Evolutionary conservation across 2,888 invertebrate species (phyloP).

Genomic region (Diachrysia chrysitis): DNA sequence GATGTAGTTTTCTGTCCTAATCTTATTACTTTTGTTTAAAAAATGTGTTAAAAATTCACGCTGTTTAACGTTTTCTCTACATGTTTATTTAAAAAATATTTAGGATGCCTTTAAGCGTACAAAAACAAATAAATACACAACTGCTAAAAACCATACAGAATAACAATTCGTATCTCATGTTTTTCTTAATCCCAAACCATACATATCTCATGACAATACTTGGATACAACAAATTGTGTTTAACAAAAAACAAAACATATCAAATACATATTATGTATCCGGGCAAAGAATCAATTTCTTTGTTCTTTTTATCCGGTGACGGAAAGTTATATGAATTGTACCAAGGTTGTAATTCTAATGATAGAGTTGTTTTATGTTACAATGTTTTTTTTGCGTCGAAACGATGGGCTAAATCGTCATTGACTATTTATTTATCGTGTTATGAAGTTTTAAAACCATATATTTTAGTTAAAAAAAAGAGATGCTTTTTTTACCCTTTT

Average conservation of each 20-base stretch:
- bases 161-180: background rate
- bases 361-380: conserved; percentile 29
- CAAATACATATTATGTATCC: conserved; percentile 5
- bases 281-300: conserved; percentile 19
- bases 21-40: too few species aligned
- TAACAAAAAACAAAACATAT: conserved; percentile 14
- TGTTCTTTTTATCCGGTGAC: conserved; percentile 23
- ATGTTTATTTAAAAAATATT: too few species aligned
- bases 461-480: too few species aligned
- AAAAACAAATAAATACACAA: too few species aligned
- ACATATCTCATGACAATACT: too few species aligned
- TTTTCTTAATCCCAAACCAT: conserved; percentile 3
- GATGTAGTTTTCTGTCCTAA: background rate
- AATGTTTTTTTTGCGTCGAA: conserved; percentile 36
- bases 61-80: too few species aligned
- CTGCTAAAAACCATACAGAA: background rate
- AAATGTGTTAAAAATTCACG: too few species aligned
- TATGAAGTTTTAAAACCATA: too few species aligned
- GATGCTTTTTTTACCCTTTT: too few species aligned
- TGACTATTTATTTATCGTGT: too few species aligned
- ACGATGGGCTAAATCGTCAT: conserved; percentile 16
- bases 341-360: conserved; percentile 40
- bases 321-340: conserved; percentile 25
- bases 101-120: too few species aligned
- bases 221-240: conserved; percentile 5